phyloP scores from a whole-genome alignment of 2,888 invertebrate genomes.

The Geotrupes spiniger region DNA sequence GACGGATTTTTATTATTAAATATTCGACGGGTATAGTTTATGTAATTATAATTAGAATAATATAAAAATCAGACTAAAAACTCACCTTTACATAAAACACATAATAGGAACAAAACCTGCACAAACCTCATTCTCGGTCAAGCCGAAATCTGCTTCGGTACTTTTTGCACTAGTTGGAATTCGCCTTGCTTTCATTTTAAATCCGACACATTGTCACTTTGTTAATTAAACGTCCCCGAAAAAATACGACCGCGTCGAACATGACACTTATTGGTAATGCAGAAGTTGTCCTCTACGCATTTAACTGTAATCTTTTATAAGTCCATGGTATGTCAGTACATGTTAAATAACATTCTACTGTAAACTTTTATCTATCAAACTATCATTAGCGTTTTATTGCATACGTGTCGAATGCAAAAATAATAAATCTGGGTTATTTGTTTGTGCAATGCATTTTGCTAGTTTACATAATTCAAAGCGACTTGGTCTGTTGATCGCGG shows the following conservation, averaged over 20 bases:
- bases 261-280: conserved; percentile 16
- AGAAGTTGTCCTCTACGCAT: conserved; percentile 12
- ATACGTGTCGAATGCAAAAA: too few species aligned
- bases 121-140: background rate
- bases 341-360: too few species aligned
- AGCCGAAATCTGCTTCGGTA: background rate
- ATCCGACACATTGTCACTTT: conserved; percentile 4
- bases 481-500: too few species aligned
- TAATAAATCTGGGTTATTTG: too few species aligned
- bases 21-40: too few species aligned
- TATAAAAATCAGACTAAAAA: conserved; percentile 8
- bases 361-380: too few species aligned
- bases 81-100: conserved; percentile 10
- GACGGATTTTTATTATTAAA: too few species aligned
- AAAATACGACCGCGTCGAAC: conserved; percentile 10
- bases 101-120: background rate
- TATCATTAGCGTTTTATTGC: too few species aligned
- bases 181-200: background rate
- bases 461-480: too few species aligned
- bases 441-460: too few species aligned
- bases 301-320: conserved; percentile 21
- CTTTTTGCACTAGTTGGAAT: background rate
- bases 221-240: conserved; percentile 6
- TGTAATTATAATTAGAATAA: too few species aligned
- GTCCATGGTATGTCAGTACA: background rate